A percentile compares a stretch with the other conserved stretches of the same genome.
Conservation (phyloP, 2,797 vertebrate genomes). For the Acanthis flammea region DNA sequence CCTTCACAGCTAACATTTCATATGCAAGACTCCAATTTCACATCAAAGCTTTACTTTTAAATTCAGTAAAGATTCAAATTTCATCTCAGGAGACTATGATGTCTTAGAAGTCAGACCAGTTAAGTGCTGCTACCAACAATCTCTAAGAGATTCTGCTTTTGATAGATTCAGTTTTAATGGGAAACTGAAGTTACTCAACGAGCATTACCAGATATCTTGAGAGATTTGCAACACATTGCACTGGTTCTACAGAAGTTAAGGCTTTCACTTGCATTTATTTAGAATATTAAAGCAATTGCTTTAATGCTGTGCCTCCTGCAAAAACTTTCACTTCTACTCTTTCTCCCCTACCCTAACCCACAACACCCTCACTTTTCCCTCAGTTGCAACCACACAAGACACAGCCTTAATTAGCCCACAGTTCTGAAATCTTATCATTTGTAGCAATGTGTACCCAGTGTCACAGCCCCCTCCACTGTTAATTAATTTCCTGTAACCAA, state of each 20-base stretch:
- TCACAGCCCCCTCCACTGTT: not conserved
- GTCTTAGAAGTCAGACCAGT: slow-evolving; percentile 20
- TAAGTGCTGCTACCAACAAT: not conserved
- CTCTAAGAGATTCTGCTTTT: slow-evolving; percentile 4
- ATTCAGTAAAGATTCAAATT: slow-evolving; percentile 16
- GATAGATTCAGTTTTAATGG: not conserved
- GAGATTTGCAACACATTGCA: not conserved
- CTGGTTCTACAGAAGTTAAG: not conserved
- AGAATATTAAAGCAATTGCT: not conserved
- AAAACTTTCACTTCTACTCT: not conserved
- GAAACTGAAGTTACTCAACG: not conserved
- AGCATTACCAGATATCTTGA: not conserved
- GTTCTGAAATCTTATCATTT: not conserved
- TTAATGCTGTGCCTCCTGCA: not conserved
- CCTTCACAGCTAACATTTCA: not conserved
- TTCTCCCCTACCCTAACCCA: not conserved
- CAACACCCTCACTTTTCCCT: not conserved
- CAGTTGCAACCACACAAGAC: not conserved
- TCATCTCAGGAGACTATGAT: not conserved
- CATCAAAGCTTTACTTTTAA: slow-evolving; percentile 46
- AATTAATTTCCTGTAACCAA: not conserved
- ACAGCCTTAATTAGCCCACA: not conserved
- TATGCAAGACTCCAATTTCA: not conserved
- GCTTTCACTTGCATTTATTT: not conserved
- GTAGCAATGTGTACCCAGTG: not conserved